Base-by-base conservation (phyloP, 2,888 invertebrate genomes). In the Leptinotarsa peninsularis region DNA sequence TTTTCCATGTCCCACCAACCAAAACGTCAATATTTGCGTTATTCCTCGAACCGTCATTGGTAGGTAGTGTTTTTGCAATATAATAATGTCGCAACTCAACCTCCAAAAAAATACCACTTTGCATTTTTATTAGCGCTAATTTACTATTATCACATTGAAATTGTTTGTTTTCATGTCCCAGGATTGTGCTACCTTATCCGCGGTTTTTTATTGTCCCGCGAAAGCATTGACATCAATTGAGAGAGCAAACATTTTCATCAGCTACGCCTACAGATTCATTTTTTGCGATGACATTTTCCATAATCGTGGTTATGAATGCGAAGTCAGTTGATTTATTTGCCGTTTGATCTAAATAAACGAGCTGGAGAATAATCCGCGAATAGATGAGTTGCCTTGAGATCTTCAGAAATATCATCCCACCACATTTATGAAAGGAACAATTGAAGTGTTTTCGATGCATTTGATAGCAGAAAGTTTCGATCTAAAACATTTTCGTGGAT, bases 101-200 rank as follows among this genome's bases (percentile, higher is more conserved):
- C 77, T 78, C 75, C 75, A 66, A 75, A 78, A 71, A 76, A 23
- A 17, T 56, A 68, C 66, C 71, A 74, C 68, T 78, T 75, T 66
- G 72, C 73, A 73, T 73, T 69, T 69, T 50, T 56, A 60, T 68
- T n/a, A 56, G 54, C 54, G 33, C 70, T 58, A 56, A 70, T 70
- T 70, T 70, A 21, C 58, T 49, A 49, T 70, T 58, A 58, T 70
- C 58, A 58, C 70, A 70, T 70, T 49, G 54, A 60, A 60, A 70
- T n/a, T 58, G 70, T 60, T 70, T 70, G 70, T 70, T 70, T 43
- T 60, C 58, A 70, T 70, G 70, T 63, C n/a, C 14, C 63, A 7
- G 43, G 63, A 33, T 63, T 13, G 33, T 43, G 63, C 49, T 66
- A 49, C 74, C 70, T 54, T 70, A 66, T 66, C 23, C 66, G 66